Conservation (phyloP, 2,113 vertebrate genomes). For the Gavialis gangeticus region DNA sequence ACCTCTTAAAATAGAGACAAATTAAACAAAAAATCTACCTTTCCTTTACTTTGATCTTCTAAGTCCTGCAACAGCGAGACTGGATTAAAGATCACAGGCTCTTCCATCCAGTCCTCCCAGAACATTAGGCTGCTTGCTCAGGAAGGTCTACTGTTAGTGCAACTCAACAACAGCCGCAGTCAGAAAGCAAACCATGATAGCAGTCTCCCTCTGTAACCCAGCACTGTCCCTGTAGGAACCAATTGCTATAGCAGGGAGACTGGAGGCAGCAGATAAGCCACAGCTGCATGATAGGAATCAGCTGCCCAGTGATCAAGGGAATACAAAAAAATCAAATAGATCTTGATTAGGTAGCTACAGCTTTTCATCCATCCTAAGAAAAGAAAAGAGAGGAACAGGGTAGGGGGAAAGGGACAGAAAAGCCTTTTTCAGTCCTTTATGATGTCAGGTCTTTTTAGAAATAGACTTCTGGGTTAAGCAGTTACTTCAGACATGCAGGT, state of each 20-base stretch:
- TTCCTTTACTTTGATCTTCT: slow-evolving; percentile 8
- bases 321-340: slow-evolving; percentile 75
- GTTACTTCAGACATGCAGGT: slow-evolving; percentile 2
- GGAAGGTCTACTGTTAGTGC: neutral
- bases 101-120: slow-evolving; percentile 12
- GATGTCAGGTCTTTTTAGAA: slow-evolving; percentile 60
- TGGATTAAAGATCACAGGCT: neutral
- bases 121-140: neutral
- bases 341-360: slow-evolving; percentile 70
- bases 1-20: neutral
- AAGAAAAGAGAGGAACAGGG: slow-evolving; percentile 42
- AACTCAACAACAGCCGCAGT: neutral
- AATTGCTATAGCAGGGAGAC: slow-evolving; percentile 52
- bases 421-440: slow-evolving; percentile 43
- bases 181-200: neutral
- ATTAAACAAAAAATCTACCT: neutral
- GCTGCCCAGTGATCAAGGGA: slow-evolving; percentile 70
- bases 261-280: slow-evolving; percentile 76
- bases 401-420: neutral
- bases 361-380: slow-evolving; percentile 63
- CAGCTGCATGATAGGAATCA: slow-evolving; percentile 68
- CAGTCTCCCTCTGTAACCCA: slow-evolving; percentile 56
- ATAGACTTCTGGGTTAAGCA: slow-evolving; percentile 62
- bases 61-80: neutral
- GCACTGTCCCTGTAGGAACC: neutral